Base-by-base conservation (phyloP, 1,140 invertebrate species). In the Coelopa frigida region DNA sequence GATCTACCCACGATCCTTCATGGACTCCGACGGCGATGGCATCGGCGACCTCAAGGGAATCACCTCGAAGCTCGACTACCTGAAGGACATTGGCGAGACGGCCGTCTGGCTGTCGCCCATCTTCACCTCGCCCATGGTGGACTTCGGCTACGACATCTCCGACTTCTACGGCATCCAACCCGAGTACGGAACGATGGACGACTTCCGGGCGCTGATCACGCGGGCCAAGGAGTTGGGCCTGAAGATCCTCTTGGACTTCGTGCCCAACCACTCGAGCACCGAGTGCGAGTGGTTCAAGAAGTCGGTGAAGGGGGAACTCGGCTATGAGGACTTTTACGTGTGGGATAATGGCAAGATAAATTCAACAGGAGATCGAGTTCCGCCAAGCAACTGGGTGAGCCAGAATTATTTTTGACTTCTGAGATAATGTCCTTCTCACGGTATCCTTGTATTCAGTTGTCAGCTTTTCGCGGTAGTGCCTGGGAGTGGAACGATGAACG, bases 201-300 rank as follows among this genome's bases (percentile, higher is more conserved):
- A 89, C 58, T 84, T 93, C 45, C 75, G 83, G 40, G 56, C 72
- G 4, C 63, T 93, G n/a, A 59, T 85, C 1, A 61, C 66, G 14
- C 70, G 72, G 45, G 81, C 82, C 5, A 78, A 82, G 1, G 46
- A 56, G 27, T 44, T 54, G 2, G 57, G 57, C 8, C 41, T 70
- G 7, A 69, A 70, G 44, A 60, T 69, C 12, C 58, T 70, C 12
- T 46, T 70, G 12, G 67, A 70, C 45, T 70, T 70, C 49, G 71
- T 35, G 4, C 85, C 86, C 0, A 89, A 89, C 59, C 84, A 89
- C 56, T 80, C 83, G 1, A 84, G 83, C 40, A 77, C 80, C 33
- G 61, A 81, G 44, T 81, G 82, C 37, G 68, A 74, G 7, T 88
- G 85, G 78, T 89, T 88, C 56, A 54, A 70, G 26, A 75, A 80